Evolutionary conservation across 2,888 invertebrate species (phyloP).

Genomic region (Tanytarsus gracilentus): DNA sequence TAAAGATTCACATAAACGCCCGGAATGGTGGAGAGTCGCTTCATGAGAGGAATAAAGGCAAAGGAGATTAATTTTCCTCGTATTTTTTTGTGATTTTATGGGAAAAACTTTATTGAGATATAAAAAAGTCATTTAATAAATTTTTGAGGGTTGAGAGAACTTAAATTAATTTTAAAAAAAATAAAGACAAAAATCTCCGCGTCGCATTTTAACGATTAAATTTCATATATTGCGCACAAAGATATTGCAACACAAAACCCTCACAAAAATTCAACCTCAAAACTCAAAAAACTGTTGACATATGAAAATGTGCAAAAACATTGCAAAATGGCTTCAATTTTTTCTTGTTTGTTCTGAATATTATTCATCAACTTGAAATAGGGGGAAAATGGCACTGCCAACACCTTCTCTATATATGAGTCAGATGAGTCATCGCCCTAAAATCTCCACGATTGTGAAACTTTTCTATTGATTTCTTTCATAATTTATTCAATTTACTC

Average conservation of each 20-base stretch:
- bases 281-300: background rate
- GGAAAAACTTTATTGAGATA: too few species aligned
- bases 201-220: too few species aligned
- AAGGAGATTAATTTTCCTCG: slow-evolving; percentile 8
- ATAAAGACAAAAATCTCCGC: too few species aligned
- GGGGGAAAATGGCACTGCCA: background rate
- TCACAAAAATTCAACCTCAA: background rate
- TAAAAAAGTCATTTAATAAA: too few species aligned
- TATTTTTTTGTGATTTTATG: too few species aligned
- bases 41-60: background rate
- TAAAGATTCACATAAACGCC: slow-evolving; percentile 30
- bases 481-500: background rate
- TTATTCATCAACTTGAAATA: slow-evolving; percentile 17
- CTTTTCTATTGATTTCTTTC: background rate
- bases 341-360: background rate
- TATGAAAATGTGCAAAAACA: background rate
- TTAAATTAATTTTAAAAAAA: too few species aligned
- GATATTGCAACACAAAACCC: too few species aligned
- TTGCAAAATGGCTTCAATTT: slow-evolving; percentile 9
- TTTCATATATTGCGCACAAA: too few species aligned
- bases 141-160: too few species aligned
- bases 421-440: slow-evolving; percentile 6
- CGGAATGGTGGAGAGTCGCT: background rate
- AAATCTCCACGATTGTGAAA: background rate
- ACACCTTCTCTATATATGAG: slow-evolving; percentile 6